Base-by-base conservation (phyloP, 92 coral and sea anemone genomes). In the Porites evermanni region DNA sequence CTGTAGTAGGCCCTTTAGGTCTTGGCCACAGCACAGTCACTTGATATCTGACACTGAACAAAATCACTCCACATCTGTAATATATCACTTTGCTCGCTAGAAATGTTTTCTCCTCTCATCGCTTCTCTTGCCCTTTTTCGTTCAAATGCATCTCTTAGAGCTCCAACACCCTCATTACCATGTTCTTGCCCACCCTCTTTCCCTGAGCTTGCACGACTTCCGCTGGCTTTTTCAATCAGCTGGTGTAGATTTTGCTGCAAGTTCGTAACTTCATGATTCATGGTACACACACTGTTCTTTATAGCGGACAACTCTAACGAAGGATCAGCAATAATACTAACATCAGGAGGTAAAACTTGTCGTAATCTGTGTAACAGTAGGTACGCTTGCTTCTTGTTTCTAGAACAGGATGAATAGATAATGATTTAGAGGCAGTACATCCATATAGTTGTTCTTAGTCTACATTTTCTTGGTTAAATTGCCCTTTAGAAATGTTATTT, bases 291-390 rank as follows among this genome's bases (percentile, higher is more conserved):
- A 32, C 87, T 75, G 66, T 12, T 23, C 58, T 51, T 68, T 12
- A 73, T 47, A 18, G 19, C 21, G 18, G 70, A 52, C 44, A 74
- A 23, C 32, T 75, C 77, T 10, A 1, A 85, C 1, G 76, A 74
- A 2, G 86, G 81, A 70, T 90, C 88, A 1, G 88, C 53, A 9
- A 69, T 61, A 74, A 94, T 92, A n/a, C 77, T 79, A 66, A 93
- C 90, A 77, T 91, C 96, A 80, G 83, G 95, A 7, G 98, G 95
- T 9, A 96, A 89, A 53, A 89, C 72, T 24, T 88, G 78, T 18
- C 93, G 92, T 24, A 96, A 72, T 73, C 86, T 79, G 86, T 93
- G 93, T 53, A 93, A 77, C 38, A 88, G 64, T 53, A 91, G 66
- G 89, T 68, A 93, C 23, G 90, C 82, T 85, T 96, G 96, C 53